Base-by-base conservation (phyloP, 2,888 invertebrate genomes). In the Pegoplata infirma region DNA sequence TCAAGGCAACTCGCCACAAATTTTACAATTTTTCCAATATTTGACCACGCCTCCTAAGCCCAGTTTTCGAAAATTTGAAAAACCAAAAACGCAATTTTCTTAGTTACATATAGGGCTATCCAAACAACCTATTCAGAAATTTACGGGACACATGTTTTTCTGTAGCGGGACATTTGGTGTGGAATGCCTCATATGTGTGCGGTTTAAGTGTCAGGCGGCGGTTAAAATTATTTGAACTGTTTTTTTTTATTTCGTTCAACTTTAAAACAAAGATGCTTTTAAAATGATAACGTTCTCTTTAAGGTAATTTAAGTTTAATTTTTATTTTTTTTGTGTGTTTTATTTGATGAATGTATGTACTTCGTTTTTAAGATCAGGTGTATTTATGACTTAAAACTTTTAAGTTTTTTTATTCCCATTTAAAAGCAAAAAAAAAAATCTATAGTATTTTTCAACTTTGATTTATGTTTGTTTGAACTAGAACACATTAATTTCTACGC, bases 221-320 rank as follows among this genome's bases (percentile, higher is more conserved):
- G 63, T 36, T 49, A 63, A 63, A 49, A 63, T 63, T 49, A 63
- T 21, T 51, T 61, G 32, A 32, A 28, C 49, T 47, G 5, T 19
- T 49, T 21, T 49, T 23, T 3, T 23, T 49, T 25, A 40, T n/a
- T 3, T 40, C 36, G 36, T 36, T 21, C 51, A 23, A 44, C 58
- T 44, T 40, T 44, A 58, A 44, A 58, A 44, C 44, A 44, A 40
- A 36, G 61, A 61, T 63, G 63, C 49, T 63, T 36, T n/a, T 19
- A 16, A 36, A 36, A 36, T 40, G 63, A 63, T 63, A 63, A 63
- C 51, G 12, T 40, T 10, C 14, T 40, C n/a, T 12, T 2, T n/a
- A 40, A 40, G n/a, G 36, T 40, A 40, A 12, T 40, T 40, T n/a
- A 40, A n/a, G 36, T 40, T 40, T 40, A n/a, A n/a, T 40, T 40